Conservation (phyloP, 2,888 invertebrate species). For the Argynnis bischoffii region DNA sequence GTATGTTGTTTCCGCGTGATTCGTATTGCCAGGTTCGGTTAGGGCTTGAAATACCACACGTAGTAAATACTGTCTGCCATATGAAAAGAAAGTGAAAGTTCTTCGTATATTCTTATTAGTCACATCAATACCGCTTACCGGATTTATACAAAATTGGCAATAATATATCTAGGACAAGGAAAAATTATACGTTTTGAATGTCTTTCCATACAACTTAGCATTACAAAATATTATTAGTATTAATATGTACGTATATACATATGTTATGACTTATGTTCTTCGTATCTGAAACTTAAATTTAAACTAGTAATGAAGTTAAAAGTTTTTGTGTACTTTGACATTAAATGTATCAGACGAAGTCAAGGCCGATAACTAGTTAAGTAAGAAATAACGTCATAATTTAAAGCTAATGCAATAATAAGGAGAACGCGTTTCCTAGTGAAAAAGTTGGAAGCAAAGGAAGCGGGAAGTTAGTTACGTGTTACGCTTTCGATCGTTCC, state of each 20-base stretch:
- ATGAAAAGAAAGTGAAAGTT: background rate
- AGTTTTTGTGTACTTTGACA: too few relatives aligned
- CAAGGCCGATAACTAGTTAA: background rate
- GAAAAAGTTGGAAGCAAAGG: constrained; percentile 57
- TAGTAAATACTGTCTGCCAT: too few relatives aligned
- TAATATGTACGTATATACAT: too few relatives aligned
- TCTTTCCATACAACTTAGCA: background rate
- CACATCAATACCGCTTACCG: background rate
- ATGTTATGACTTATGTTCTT: too few relatives aligned
- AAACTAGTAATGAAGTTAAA: too few relatives aligned
- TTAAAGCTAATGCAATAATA: constrained; percentile 25
- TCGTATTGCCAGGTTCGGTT: too few relatives aligned
- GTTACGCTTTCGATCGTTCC: constrained; percentile 60
- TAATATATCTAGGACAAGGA: background rate
- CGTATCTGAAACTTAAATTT: too few relatives aligned
- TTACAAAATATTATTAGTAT: too few relatives aligned
- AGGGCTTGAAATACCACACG: too few relatives aligned
- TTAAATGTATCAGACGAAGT: background rate
- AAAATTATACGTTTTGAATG: background rate
- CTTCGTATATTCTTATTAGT: background rate
- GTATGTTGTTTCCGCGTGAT: too few relatives aligned
- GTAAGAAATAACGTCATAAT: constrained; percentile 7
- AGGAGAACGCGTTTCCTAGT: constrained; percentile 49
- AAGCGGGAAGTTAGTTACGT: constrained; percentile 75
- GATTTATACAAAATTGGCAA: too few relatives aligned